Evolutionary conservation across 1,140 invertebrate genomes (phyloP).

Genomic region (Matsumurasca onukii): DNA sequence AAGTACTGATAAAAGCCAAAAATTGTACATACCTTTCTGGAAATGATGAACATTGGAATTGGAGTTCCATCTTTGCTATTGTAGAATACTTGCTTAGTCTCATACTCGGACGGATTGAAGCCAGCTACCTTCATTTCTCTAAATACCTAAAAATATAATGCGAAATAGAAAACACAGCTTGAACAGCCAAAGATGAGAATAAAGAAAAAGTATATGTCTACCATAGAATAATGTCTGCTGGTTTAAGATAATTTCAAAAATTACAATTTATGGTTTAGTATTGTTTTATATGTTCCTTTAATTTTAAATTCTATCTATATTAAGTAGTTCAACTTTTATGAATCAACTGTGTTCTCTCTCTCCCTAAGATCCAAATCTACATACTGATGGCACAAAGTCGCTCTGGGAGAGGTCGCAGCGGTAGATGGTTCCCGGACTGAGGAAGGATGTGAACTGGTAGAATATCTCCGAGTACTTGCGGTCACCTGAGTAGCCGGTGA

Average conservation of each 20-base stretch:
- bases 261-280: no score
- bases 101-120: slow-evolving; percentile 79
- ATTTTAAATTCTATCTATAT: no score
- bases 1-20: no score
- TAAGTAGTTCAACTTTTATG: no score
- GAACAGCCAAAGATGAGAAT: no score
- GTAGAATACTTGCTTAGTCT: slow-evolving; percentile 76
- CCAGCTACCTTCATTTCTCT: slow-evolving; percentile 81
- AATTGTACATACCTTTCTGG: slow-evolving; percentile 73
- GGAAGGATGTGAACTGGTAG: slow-evolving; percentile 91
- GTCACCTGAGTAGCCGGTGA: slow-evolving; percentile 81
- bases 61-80: slow-evolving; percentile 92
- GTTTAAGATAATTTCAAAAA: no score
- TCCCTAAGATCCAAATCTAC: no score
- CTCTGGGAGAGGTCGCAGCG: slow-evolving; percentile 74
- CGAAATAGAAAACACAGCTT: no score
- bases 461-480: slow-evolving; percentile 89
- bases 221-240: no score
- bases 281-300: no score
- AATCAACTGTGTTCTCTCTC: no score
- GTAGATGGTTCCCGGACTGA: slow-evolving; percentile 90
- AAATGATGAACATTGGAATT: slow-evolving; percentile 97
- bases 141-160: slow-evolving; percentile 61
- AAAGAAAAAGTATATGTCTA: no score
- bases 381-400: slow-evolving; percentile 64